Percentiles rank a stretch among this genome's conserved stretches.
phyloP scores from a whole-genome alignment of 2,888 invertebrate species.

The Sarcophaga variegata region DNA sequence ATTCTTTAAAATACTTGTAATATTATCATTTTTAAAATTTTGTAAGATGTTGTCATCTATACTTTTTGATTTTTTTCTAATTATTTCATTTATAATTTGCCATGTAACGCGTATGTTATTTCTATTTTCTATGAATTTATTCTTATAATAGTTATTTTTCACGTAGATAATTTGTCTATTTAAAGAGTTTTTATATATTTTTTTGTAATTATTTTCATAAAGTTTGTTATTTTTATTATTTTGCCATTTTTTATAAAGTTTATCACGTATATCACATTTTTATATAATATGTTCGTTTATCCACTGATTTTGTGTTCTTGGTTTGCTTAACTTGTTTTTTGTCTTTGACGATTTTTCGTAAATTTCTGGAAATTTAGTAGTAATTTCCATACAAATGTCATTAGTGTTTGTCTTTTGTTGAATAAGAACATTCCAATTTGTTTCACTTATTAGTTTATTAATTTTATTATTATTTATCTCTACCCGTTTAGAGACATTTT shows the following conservation, averaged over 20 bases:
- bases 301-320: too few relatives aligned
- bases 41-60: not conserved
- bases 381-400: not conserved
- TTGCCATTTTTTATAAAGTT: constrained; percentile 45
- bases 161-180: not conserved
- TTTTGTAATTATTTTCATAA: not conserved
- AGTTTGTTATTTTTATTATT: constrained; percentile 16
- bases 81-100: too few relatives aligned
- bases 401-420: not conserved
- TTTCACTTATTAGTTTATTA: not conserved
- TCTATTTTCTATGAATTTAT: constrained; percentile 11
- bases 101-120: too few relatives aligned
- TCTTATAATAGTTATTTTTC: constrained; percentile 10
- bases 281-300: not conserved
- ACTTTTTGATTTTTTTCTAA: too few relatives aligned
- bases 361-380: too few relatives aligned
- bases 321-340: too few relatives aligned
- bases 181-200: too few relatives aligned
- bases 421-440: not conserved
- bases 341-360: too few relatives aligned
- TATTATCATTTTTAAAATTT: constrained; percentile 11
- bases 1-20: not conserved
- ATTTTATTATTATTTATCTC: not conserved
- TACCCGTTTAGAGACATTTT: too few relatives aligned
- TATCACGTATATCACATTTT: constrained; percentile 34